Base-by-base conservation (phyloP, 2,888 invertebrate species). In the Drosophila mettleri region DNA sequence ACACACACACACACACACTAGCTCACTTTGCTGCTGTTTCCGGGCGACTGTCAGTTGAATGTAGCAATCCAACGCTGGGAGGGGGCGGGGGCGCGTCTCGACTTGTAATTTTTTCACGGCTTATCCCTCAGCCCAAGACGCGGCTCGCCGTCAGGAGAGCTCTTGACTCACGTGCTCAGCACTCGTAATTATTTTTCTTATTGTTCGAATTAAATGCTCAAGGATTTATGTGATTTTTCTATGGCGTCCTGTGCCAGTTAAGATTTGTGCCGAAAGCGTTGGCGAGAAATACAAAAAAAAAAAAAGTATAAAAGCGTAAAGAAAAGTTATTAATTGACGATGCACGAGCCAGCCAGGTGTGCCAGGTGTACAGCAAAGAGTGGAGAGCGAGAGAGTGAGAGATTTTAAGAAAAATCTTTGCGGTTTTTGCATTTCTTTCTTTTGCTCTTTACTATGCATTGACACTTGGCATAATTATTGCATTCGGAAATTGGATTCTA, bases 401-500 rank as follows among this genome's bases (percentile, higher is more conserved):
- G n/a, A 16, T 27, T 27, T 24, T 10, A 2, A 34, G 53, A 36
- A 52, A 16, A 57, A 9, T 9, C 39, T 55, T 60, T 73, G 66
- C 22, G 55, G 54, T 51, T 62, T 67, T 55, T 65, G 48, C 58
- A 60, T 66, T 62, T 59, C 45, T 41, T 66, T 59, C 65, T 63
- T 59, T 57, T n/a, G n/a, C n/a, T n/a, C 38, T 41, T 65, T 57
- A n/a, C n/a, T n/a, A n/a, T 68, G 67, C 80, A 74, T 68, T 84
- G 89, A 88, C 85, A 88, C 81, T 84, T 76, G 86, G 86, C 86
- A 90, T 90, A 91, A 91, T 91, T 91, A 91, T 91, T 90, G 84
- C 91, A 86, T 89, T 89, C 90, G 91, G 91, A 91, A 91, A 91
- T 91, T 91, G 89, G 90, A 89, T 90, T 86, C 86, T 86, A 74